Percentiles rank a stretch among this genome's conserved stretches.
phyloP scores from a whole-genome alignment of 2,113 vertebrate genomes.

The Chaenocephalus aceratus region DNA sequence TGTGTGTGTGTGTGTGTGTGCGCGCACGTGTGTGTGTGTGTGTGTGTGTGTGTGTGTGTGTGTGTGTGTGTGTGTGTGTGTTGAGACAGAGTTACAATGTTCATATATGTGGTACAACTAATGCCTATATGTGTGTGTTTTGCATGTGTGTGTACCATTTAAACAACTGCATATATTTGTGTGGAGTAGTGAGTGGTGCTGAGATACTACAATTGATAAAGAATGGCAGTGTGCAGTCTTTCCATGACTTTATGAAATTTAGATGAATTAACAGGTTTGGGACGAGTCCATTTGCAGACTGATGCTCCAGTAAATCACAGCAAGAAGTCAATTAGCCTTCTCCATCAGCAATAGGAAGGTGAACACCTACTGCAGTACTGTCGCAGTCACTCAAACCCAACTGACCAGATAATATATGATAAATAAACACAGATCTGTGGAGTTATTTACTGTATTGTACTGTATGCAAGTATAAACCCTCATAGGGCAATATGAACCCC shows the following conservation, averaged over 20 bases:
- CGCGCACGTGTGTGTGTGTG: constrained; percentile 13
- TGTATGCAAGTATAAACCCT: background rate
- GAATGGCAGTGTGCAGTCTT: constrained; percentile 62
- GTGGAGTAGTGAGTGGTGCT: constrained; percentile 26
- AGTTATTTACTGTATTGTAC: background rate
- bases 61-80: background rate
- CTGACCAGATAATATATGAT: constrained; percentile 48
- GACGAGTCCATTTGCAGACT: constrained; percentile 75
- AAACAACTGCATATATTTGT: constrained; percentile 34
- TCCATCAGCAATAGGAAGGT: constrained; percentile 69
- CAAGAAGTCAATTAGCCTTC: constrained; percentile 73
- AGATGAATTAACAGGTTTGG: constrained; percentile 78
- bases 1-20: constrained; percentile 6
- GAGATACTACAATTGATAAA: constrained; percentile 62
- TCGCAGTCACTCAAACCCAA: constrained; percentile 40
- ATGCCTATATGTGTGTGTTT: background rate
- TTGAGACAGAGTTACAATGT: constrained; percentile 1
- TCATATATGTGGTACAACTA: background rate
- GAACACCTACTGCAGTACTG: constrained; percentile 32
- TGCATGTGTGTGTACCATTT: constrained; percentile 11
- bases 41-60: background rate
- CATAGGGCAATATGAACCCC: background rate
- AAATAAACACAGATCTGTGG: background rate
- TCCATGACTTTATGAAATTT: constrained; percentile 75
- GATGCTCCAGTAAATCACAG: constrained; percentile 76